Base-by-base conservation (phyloP, 2,888 invertebrate genomes). In the Mongoloraphidia duomilia region DNA sequence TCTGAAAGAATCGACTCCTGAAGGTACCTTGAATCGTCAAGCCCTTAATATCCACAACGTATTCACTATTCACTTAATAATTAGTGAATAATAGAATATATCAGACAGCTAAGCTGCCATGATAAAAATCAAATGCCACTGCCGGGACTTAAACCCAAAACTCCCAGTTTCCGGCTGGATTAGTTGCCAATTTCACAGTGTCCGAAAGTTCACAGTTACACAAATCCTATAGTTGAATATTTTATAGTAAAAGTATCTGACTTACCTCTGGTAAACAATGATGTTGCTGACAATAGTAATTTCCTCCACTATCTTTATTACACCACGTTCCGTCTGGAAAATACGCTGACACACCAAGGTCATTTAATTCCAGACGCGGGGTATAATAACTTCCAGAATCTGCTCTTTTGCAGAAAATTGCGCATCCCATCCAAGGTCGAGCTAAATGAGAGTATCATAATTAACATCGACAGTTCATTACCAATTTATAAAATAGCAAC, bases 301-400 rank as follows among this genome's bases (percentile, higher is more conserved):
- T 72, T 51, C 74, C 69, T 13, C 67, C 66, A 41, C 74, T 75
- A 57, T 80, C 79, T 58, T 72, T 71, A 62, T 86, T 83, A 61
- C 86, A 87, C 82, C 82, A 84, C 3, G 85, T 86, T 11, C 86
- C 86, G 66, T 86, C 86, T 0, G 87, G 86, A 61, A 85, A 83
- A 65, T 83, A 82, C 0, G 84, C 79, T 58, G 82, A 78, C 35
- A 80, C 68, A 8, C 82, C 82, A 37, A 80, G 72, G 63, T 83
- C 82, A 61, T 85, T 84, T 46, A 86, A 71, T 65, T 86, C 84
- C 11, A 84, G 71, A 6, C 84, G 73, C 2, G 86, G 85, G 26
- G 86, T 82, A 65, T 85, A 86, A 67, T 77, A 86, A 8, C 76
- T 77, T 1, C 77, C 77, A 33, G 77, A 76, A 50, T 76, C 76